Evolutionary conservation across 2,113 vertebrate genomes (phyloP).

Genomic region (Aptenodytes patagonicus): DNA sequence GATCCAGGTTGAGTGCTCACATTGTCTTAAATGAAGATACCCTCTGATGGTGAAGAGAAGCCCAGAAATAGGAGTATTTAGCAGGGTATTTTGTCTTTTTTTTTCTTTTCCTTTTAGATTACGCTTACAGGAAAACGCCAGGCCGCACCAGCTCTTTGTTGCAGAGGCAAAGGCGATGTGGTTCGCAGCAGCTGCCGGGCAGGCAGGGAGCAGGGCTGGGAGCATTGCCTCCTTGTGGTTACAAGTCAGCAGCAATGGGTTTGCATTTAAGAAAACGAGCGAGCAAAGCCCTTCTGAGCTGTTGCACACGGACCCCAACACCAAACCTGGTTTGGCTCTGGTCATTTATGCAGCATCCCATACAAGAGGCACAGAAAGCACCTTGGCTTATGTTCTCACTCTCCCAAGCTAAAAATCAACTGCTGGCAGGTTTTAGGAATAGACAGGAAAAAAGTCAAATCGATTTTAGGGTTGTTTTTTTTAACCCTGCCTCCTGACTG

Average conservation of each 20-base stretch:
- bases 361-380: not conserved
- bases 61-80: not conserved
- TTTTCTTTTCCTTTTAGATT: not conserved
- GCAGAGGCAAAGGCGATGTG: not conserved
- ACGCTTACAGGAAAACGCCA: not conserved
- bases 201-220: not conserved
- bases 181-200: not conserved
- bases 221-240: not conserved
- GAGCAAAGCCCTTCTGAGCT: not conserved
- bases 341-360: not conserved
- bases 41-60: not conserved
- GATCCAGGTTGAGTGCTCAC: not conserved
- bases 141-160: not conserved
- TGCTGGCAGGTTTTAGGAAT: not conserved
- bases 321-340: not conserved
- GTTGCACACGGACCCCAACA: not conserved
- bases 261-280: not conserved
- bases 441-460: not conserved
- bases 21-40: not conserved
- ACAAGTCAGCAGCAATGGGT: not conserved
- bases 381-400: not conserved
- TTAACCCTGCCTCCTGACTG: not conserved
- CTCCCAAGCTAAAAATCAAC: not conserved
- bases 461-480: not conserved
- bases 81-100: not conserved